Base-by-base conservation (phyloP, 2,797 vertebrate genomes). In the Myiothlypis coronata region DNA sequence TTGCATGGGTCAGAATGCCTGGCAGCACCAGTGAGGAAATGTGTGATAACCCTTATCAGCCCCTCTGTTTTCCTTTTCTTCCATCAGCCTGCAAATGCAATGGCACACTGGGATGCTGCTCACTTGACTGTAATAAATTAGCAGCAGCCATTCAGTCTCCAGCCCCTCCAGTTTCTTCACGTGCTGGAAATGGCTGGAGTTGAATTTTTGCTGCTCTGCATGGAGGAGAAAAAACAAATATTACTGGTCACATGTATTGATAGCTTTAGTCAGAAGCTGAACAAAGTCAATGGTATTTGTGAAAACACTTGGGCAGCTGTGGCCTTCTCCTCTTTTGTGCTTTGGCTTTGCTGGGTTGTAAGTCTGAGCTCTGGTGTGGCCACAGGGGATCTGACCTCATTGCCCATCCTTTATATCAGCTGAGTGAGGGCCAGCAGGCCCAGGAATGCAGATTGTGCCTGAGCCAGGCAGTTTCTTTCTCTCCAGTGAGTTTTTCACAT, bases 191-290 rank as follows among this genome's bases (percentile, higher is more conserved):
- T 18, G n/a, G 18, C 27, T 63, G 37, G n/a, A 79, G 70, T 35
- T 35, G 39, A 1, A 0, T 39, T 87, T 87, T 78, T 4, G 1
- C 28, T 68, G 8, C 23, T 55, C 15, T 44, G 0, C 3, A 1
- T 7, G 4, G 21, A 80, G 24, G 19, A 85, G 32, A 9, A 69
- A 63, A 57, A 61, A 1, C 3, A 4, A 68, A 30, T 68, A 39
- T 23, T 69, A 32, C 12, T 2, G 30, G 13, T 41, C 19, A 3
- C 2, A 0, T 9, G 12, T 15, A 20, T 28, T 50, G 34, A 15
- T 39, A 64, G 6, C 4, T 89, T 83, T 35, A 61, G 14, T 30
- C 57, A 80, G 44, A 61, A 68, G 41, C 28, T 37, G 37, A 78
- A 41, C 27, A 39, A 67, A 57, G 11, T 27, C 34, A 28, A 46